phyloP scores from a whole-genome alignment of 2,888 invertebrate genomes.

The Spatulosminthurus flaviceps region DNA sequence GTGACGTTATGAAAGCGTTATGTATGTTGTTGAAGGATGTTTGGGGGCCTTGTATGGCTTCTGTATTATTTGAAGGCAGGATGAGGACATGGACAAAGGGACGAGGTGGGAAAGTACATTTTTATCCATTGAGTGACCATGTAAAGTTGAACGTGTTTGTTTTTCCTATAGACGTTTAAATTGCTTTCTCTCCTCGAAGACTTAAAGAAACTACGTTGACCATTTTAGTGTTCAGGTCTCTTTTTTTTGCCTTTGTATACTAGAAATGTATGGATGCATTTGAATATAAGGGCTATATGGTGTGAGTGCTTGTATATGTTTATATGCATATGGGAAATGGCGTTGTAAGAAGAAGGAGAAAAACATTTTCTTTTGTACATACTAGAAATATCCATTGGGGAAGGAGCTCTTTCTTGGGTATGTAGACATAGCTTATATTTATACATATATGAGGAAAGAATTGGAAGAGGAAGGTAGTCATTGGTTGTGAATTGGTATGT shows the following conservation, averaged over 20 bases:
- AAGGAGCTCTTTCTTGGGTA: no score
- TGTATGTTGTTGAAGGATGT: no score
- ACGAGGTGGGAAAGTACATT: not conserved
- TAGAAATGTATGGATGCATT: not conserved
- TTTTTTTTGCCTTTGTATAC: not conserved
- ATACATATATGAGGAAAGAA: not conserved
- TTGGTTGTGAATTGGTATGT: constrained; percentile 33
- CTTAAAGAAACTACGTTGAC: constrained; percentile 1
- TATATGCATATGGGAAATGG: no score
- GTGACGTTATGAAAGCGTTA: no score
- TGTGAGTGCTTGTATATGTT: no score
- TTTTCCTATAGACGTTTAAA: constrained; percentile 26
- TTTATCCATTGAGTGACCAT: constrained; percentile 34
- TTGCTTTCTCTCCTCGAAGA: constrained; percentile 6
- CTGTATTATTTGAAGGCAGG: no score
- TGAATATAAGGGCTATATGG: not conserved
- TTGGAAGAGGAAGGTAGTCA: not conserved
- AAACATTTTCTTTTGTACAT: not conserved
- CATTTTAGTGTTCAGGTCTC: not conserved
- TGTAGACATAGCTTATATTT: no score
- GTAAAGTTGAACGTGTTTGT: constrained; percentile 44
- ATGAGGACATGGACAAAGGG: no score
- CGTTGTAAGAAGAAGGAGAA: not conserved
- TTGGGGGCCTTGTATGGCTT: no score
- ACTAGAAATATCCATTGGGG: no score